Conservation (phyloP, 1,140 invertebrate genomes). For the Cyclina sinensis region DNA sequence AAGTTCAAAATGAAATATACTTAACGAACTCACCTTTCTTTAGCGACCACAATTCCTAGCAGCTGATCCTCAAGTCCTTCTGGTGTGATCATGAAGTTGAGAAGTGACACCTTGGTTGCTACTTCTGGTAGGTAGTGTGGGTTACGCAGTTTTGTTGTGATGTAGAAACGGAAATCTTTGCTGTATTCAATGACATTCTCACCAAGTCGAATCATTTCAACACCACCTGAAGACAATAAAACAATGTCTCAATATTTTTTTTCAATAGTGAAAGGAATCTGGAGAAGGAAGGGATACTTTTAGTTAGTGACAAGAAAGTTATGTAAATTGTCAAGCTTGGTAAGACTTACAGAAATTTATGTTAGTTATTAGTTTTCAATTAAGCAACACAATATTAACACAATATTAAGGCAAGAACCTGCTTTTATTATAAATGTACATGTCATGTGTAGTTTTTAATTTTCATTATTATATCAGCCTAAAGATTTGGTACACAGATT, state of each 20-base stretch:
- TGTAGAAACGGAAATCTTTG: slow-evolving; percentile 86
- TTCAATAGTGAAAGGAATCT: neutral
- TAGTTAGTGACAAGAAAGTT: neutral
- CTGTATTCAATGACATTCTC: slow-evolving; percentile 86
- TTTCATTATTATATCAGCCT: too few relatives aligned
- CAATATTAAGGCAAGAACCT: too few relatives aligned
- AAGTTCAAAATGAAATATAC: too few relatives aligned
- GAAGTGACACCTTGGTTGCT: slow-evolving; percentile 86
- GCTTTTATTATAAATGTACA: too few relatives aligned
- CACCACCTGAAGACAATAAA: slow-evolving; percentile 83
- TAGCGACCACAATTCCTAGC: slow-evolving; percentile 87
- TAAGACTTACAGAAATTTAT: too few relatives aligned
- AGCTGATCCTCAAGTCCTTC: slow-evolving; percentile 87
- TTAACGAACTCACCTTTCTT: slow-evolving; percentile 86
- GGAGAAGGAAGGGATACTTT: neutral
- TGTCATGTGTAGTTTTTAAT: too few relatives aligned
- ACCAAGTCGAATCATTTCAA: slow-evolving; percentile 86
- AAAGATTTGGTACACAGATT: too few relatives aligned
- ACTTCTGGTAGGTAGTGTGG: slow-evolving; percentile 87
- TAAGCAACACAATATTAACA: too few relatives aligned
- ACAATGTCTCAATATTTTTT: neutral
- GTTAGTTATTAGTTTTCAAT: too few relatives aligned
- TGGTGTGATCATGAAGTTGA: slow-evolving; percentile 87
- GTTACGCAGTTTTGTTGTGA: slow-evolving; percentile 87
- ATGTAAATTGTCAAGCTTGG: too few relatives aligned